Evolutionary conservation across 2,113 vertebrate genomes (phyloP), one percentile per base, ranked within the genome.

Genomic region (Octodon degus): DNA sequence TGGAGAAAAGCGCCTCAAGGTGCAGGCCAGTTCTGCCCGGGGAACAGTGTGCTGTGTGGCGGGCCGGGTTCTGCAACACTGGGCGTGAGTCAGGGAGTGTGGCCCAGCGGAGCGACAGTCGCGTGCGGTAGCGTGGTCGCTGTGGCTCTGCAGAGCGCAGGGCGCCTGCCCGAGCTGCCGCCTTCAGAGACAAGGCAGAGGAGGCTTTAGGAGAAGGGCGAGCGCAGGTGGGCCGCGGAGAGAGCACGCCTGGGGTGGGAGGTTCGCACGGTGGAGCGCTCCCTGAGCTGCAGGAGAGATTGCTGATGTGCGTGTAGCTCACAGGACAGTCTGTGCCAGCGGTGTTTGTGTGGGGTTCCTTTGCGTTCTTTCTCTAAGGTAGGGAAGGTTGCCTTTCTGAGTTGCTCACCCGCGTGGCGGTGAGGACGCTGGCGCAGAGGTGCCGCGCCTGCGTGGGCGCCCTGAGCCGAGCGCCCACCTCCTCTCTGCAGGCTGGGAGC

Each of bases 291-390:
- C n/a, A 70, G 40, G 27, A 93, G 62, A 79, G 74, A 74, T 50
- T 50, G n/a, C 58, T 79, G 70, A 80, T 62, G 30, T n/a, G 60
- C 58, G 0, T 77, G 58, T 83, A 74, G 16, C 70, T 58, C 34
- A 68, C 62, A 91, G 68, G n/a, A 58, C 30, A 17, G 25, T 91
- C 91, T 95, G n/a, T 74, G 65, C 93, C 91, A 55, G 40, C 79
- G 65, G 30, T 12, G 63, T 91, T 70, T 92, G 47, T 82, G 14
- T 63, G 30, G 65, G 53, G 53, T 72, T 24, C 19, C 4, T 86
- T 83, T 81, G n/a, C 76, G 79, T 3, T 34, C 37, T 89, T 60
- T 25, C 30, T 84, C 9, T 77, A 22, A 67, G 30, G 79, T 88
- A 86, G 50, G 50, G n/a, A 95, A 80, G 70, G 53, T 37, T 19